Conservation (phyloP, 2,797 vertebrate species). For the Catamblyrhynchus diadema region DNA sequence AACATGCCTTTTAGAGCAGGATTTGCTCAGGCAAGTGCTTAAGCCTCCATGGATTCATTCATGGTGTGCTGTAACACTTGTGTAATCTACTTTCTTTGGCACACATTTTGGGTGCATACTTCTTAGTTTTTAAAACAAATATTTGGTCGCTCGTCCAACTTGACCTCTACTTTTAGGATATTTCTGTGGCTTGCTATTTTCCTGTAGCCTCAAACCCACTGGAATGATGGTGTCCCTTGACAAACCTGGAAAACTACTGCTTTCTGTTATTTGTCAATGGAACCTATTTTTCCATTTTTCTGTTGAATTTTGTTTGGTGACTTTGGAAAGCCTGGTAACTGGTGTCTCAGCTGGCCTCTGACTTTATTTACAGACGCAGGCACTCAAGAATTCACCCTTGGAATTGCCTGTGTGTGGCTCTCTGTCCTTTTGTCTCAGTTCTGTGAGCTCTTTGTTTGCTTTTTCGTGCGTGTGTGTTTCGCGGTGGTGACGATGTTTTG, state of each 20-base stretch:
- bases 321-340: not conserved
- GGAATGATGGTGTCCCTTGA: not conserved
- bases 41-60: not conserved
- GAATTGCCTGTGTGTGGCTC: not conserved
- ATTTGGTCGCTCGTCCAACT: not conserved
- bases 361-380: not conserved
- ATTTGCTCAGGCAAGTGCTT: not conserved
- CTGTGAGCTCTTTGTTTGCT: not conserved
- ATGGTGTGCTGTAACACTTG: not conserved
- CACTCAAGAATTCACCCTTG: no score
- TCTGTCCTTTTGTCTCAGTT: not conserved
- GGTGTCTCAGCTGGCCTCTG: not conserved
- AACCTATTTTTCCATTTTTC: not conserved
- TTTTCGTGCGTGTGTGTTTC: not conserved
- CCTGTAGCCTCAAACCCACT: not conserved
- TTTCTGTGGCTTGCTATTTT: not conserved
- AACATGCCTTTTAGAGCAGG: not conserved
- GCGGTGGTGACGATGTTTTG: not conserved
- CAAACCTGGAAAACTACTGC: not conserved
- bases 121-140: not conserved
- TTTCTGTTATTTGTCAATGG: not conserved
- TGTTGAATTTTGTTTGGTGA: not conserved
- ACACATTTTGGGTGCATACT: not conserved
- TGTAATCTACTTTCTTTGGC: not conserved
- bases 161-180: not conserved